Conservation (phyloP, 1,140 invertebrate genomes). For the Rhopalosiphum maidis region DNA sequence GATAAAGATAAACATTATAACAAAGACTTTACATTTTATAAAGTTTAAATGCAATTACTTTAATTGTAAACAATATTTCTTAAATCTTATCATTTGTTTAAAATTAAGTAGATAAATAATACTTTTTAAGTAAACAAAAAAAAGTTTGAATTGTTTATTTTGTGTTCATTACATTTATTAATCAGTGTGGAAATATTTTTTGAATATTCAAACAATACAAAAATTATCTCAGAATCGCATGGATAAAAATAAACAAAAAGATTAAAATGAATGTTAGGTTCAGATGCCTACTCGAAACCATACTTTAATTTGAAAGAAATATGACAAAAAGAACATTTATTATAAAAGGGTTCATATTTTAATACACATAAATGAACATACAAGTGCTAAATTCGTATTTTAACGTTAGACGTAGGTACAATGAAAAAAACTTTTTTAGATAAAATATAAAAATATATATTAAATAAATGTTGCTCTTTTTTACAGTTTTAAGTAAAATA, state of each 20-base stretch:
- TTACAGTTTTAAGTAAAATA: neutral
- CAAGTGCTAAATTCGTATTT: neutral
- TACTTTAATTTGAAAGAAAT: slow-evolving; percentile 1
- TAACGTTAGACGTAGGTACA: neutral
- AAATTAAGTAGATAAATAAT: neutral
- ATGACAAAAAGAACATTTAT: neutral
- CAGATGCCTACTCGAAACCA: neutral
- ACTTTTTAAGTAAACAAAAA: neutral
- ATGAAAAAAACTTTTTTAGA: neutral
- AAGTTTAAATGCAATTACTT: neutral
- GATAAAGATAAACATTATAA: neutral
- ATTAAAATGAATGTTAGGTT: neutral
- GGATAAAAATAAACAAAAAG: neutral
- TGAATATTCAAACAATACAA: neutral
- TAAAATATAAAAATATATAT: neutral
- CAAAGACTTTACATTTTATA: neutral
- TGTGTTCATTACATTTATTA: neutral
- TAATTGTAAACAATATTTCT: neutral
- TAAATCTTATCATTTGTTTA: neutral
- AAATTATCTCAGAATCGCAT: neutral
- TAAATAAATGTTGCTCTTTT: neutral
- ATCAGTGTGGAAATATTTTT: neutral
- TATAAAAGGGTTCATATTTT: neutral
- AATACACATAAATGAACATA: neutral
- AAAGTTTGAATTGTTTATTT: slow-evolving; percentile 5